Evolutionary conservation across 2,797 vertebrate genomes (phyloP), one percentile per base, ranked within the genome.

Genomic region (Clarias pachynema): DNA sequence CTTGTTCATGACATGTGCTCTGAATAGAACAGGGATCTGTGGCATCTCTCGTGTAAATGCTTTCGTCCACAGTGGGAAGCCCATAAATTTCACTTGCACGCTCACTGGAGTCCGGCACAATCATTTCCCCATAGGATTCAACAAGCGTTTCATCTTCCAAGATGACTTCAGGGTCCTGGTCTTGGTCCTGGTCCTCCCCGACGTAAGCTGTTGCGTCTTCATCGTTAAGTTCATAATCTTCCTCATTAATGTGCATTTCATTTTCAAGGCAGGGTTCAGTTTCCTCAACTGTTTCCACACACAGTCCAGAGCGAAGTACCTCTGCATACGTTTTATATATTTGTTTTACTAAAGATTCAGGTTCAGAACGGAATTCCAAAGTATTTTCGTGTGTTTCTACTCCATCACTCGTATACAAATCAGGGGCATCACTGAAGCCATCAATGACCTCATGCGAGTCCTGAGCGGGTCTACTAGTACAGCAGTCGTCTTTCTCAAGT

Each of bases 401-500:
- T 6, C 2, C 12, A 56, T 79, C 73, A 5, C 31, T 15, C 37
- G n/a, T 40, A 73, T 57, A 59, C 4, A 4, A 57, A 24, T 68
- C 70, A 75, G 56, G 65, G 60, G 73, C 34, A 22, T 80, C 56
- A 49, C n/a, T 31, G 69, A 74, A 24, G 22, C 18, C 59, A 14
- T 65, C 78, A 2, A 15, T 29, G 16, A 49, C 40, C 22, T 87
- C 84, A 31, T 56, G 62, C 12, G 78, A 74, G 16, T 85, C 83
- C 63, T 34, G 14, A 18, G 57, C 26, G 7, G 77, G 49, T 79
- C 40, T 37, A 34, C 40, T 37, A 26, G 26, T 12, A 78, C 12
- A 31, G 18, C 29, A 4, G 26, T 84, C 93, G 79, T 89, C 91
- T 86, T 93, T 91, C 20, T 94, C 93, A 49, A 83, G 22, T 20